phyloP scores from a whole-genome alignment of 2,888 invertebrate species.

The Drymonia ruficornis region DNA sequence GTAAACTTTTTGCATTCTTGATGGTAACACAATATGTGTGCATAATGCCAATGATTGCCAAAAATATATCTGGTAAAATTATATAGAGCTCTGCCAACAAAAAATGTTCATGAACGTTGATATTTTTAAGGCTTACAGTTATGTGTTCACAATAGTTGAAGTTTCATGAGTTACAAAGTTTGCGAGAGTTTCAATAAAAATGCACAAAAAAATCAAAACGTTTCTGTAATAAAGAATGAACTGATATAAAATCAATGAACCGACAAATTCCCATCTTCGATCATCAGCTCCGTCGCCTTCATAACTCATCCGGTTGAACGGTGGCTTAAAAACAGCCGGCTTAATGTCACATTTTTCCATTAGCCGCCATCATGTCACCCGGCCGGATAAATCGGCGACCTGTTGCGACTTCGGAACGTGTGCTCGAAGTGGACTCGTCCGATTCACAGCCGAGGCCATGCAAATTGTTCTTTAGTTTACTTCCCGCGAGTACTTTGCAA shows the following conservation, averaged over 20 bases:
- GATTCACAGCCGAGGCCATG: constrained; percentile 54
- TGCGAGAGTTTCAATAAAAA: too few relatives aligned
- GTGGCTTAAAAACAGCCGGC: constrained; percentile 62
- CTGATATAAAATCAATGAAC: constrained; percentile 51
- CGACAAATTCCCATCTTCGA: constrained; percentile 56
- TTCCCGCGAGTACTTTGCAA: constrained; percentile 30
- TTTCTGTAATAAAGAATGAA: neutral
- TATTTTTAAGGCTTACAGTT: too few relatives aligned
- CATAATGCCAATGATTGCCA: neutral
- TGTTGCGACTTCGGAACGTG: constrained; percentile 66
- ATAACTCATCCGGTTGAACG: constrained; percentile 66
- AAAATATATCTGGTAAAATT: neutral
- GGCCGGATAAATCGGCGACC: constrained; percentile 73
- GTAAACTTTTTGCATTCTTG: too few relatives aligned
- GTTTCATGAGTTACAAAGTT: too few relatives aligned
- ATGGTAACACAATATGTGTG: too few relatives aligned
- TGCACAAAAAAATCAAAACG: neutral
- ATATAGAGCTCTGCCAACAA: too few relatives aligned
- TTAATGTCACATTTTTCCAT: constrained; percentile 77
- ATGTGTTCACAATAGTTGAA: too few relatives aligned
- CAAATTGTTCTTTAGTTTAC: constrained; percentile 71
- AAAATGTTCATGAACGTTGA: too few relatives aligned
- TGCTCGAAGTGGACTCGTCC: constrained; percentile 44
- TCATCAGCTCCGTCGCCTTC: constrained; percentile 52
- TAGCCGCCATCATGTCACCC: constrained; percentile 60